Base-by-base conservation (phyloP, 2,888 invertebrate genomes). In the Apodemia mormo region DNA sequence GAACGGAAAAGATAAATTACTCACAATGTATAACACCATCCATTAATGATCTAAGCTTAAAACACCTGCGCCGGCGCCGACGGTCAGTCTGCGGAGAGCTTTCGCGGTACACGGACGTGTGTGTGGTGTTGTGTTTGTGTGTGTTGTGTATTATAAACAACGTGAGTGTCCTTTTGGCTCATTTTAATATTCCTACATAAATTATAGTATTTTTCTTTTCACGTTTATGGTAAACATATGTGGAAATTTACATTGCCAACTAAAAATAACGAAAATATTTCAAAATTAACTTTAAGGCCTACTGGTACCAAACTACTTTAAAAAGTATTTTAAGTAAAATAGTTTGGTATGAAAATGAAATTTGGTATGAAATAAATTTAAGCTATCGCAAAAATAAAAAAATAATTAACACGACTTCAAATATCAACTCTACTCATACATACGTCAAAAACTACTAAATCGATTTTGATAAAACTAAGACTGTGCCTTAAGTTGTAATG, bases 31-130 rank as follows among this genome's bases (percentile, higher is more conserved):
- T 86, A 81, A 84, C 77, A 70, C 85, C 80, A 72, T 85, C 88
- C 88, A 73, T 77, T 77, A 80, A 81, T 80, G 85, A 85, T 82
- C 81, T 75, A 74, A 77, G 79, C 76, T 80, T 79, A 83, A 81
- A 83, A 79, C 84, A 87, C 84, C 85, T 87, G 88, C 84, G 81
- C 73, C 0, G 9, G 80, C 79, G 85, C 82, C 77, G 81, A 75
- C 82, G 80, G 81, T 80, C 75, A 79, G 80, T 80, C 81, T 80
- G 73, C 81, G 77, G 54, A 65, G 69, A 65, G 71, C 68, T 56
- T 67, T 65, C 75, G 73, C 29, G 22, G 61, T 65, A 69, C n/a
- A 65, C 72, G 71, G 64, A 70, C 72, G 76, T 70, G 74, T 71
- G 49, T 43, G 56, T 65, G 40, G 66, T 68, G 67, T 33, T 33